A percentile compares a stretch with the other conserved stretches of the same genome.
Conservation (phyloP, 2,888 invertebrate genomes). For the Bellardia pandia region DNA sequence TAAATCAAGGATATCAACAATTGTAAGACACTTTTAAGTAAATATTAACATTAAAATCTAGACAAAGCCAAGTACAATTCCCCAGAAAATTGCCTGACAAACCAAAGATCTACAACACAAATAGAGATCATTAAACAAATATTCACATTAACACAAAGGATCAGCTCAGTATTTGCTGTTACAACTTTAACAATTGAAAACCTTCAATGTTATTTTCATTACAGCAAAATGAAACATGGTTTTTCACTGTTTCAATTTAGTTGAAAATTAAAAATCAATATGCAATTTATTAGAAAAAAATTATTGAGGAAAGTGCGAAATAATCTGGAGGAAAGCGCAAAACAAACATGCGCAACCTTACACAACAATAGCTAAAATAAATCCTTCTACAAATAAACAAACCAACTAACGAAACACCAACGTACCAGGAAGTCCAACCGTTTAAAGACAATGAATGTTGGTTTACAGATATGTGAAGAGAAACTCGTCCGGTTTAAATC, state of each 20-base stretch:
- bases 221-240: background rate
- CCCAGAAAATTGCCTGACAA: background rate
- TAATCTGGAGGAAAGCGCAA: constrained; percentile 39
- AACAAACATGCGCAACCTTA: constrained; percentile 73
- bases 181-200: background rate
- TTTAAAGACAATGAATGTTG: background rate
- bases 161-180: background rate
- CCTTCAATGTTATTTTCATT: constrained; percentile 36
- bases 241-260: constrained; percentile 2
- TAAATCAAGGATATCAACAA: background rate
- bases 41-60: constrained; percentile 3
- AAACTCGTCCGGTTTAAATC: constrained; percentile 57
- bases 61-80: background rate
- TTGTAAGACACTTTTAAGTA: background rate
- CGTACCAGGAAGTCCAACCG: constrained; percentile 59
- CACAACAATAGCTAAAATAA: constrained; percentile 66
- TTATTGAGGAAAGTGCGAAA: background rate
- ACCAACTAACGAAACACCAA: constrained; percentile 15
- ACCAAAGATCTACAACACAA: background rate
- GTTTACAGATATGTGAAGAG: background rate
- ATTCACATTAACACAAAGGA: background rate
- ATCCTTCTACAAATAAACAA: constrained; percentile 14
- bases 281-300: constrained; percentile 31
- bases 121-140: constrained; percentile 6
- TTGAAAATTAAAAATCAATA: constrained; percentile 8